Evolutionary conservation across 1,140 invertebrate species (phyloP).

Genomic region (Tribolium castaneum): DNA sequence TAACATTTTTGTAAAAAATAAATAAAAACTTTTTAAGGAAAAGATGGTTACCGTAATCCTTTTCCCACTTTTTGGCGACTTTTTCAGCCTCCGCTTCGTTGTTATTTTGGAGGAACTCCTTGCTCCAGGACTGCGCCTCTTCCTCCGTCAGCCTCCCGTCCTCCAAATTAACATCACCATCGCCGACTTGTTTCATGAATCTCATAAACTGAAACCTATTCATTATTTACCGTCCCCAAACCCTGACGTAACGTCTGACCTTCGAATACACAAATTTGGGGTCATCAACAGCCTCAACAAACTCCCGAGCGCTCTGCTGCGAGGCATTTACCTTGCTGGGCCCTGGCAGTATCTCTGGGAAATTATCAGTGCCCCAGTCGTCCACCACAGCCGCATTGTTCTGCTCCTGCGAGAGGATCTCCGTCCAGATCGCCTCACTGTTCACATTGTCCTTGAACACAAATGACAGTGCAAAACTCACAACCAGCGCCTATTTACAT

Average conservation of each 20-base stretch:
- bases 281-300: conserved; percentile 71
- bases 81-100: conserved; percentile 41
- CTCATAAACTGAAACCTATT: conserved; percentile 77
- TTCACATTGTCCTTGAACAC: conserved; percentile 50
- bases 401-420: conserved; percentile 57
- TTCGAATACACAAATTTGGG: conserved; percentile 78
- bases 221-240: background rate
- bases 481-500: conserved; percentile 62
- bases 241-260: conserved; percentile 60
- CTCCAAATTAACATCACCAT: conserved; percentile 70
- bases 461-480: conserved; percentile 24
- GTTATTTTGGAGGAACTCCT: conserved; percentile 65
- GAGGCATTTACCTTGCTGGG: conserved; percentile 49
- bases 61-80: background rate
- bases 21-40: no score
- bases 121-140: conserved; percentile 67
- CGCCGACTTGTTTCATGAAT: conserved; percentile 84
- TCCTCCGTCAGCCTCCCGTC: conserved; percentile 61
- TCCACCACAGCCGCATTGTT: conserved; percentile 53
- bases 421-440: conserved; percentile 59
- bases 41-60: background rate
- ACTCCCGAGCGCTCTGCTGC: conserved; percentile 70
- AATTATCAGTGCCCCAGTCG: conserved; percentile 3
- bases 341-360: background rate
- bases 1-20: no score